These are phyloP conservation scores for Pseudomyrmex gracilis DNA, from an alignment of 1,140 invertebrate genomes.

Conservation along the genomic window DNA sequence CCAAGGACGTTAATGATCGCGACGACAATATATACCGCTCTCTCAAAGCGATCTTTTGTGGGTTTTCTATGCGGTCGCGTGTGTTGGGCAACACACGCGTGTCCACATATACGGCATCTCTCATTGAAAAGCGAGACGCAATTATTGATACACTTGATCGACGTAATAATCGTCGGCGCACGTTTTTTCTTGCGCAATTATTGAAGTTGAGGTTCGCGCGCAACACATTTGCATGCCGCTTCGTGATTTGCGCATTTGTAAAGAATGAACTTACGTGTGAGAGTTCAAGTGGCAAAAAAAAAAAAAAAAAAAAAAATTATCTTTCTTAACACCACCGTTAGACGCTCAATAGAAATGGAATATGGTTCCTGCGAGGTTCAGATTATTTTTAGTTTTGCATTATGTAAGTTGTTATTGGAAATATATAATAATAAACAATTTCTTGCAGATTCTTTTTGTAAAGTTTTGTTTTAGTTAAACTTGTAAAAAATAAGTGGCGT, in stretches of 20 bases:
- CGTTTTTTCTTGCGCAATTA: slow-evolving; percentile 18
- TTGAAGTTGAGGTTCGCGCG: not conserved
- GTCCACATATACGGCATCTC: slow-evolving; percentile 14
- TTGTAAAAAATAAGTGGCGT: no score
- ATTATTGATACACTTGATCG: slow-evolving; percentile 1
- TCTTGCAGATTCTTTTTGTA: no score
- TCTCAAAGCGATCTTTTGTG: slow-evolving; percentile 15
- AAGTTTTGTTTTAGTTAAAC: no score
- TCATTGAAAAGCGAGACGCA: slow-evolving; percentile 12
- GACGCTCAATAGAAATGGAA: no score
- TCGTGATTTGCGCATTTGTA: not conserved
- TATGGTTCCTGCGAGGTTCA: no score
- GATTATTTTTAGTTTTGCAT: no score
- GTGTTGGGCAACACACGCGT: not conserved
- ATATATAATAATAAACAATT: no score
- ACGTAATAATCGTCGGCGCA: slow-evolving; percentile 1
- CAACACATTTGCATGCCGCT: not conserved
- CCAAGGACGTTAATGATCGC: slow-evolving; percentile 24
- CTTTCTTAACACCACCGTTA: no score
- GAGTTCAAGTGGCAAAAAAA: no score
- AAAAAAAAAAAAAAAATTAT: no score
- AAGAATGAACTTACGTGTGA: not conserved
- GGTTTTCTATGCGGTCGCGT: not conserved
- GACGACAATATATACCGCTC: not conserved
- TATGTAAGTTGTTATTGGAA: no score